Evolutionary conservation across 1,140 invertebrate genomes (phyloP).

Genomic region (Sycophaga agraensis): DNA sequence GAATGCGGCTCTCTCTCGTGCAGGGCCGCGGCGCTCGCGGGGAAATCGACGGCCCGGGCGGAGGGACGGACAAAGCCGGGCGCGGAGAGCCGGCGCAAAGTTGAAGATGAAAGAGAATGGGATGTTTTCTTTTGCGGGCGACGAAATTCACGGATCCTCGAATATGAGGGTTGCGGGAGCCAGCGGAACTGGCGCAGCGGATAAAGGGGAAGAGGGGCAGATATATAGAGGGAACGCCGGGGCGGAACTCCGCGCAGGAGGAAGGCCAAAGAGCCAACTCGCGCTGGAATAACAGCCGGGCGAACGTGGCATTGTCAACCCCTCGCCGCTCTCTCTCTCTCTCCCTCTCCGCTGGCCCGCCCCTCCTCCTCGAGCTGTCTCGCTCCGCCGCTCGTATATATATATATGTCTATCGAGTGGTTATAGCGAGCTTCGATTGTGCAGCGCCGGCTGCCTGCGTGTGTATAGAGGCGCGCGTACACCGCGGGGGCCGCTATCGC

Average conservation of each 20-base stretch:
- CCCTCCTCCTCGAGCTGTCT: neutral
- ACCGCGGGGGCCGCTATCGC: too few relatives aligned
- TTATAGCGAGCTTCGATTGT: too few relatives aligned
- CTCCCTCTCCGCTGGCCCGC: neutral
- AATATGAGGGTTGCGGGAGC: conserved; percentile 20
- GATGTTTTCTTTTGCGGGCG: conserved; percentile 46
- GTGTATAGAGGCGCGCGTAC: too few relatives aligned
- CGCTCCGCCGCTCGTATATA: neutral
- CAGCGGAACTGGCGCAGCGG: neutral
- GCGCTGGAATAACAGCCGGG: conserved; percentile 56
- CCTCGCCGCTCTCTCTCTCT: conserved; percentile 33
- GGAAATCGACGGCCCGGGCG: too few relatives aligned
- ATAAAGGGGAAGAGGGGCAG: conserved; percentile 13
- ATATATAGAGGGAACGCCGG: conserved; percentile 19
- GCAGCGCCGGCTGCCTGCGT: too few relatives aligned
- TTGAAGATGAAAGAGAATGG: conserved; percentile 33
- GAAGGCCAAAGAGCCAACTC: conserved; percentile 45
- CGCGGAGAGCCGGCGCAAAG: conserved; percentile 26
- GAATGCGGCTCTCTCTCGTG: too few relatives aligned
- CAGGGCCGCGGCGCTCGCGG: too few relatives aligned
- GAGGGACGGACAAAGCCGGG: conserved; percentile 7
- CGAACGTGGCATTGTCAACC: conserved; percentile 54
- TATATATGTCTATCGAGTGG: too few relatives aligned
- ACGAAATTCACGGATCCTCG: conserved; percentile 41
- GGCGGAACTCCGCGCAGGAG: too few relatives aligned